phyloP scores from a whole-genome alignment of 2,797 vertebrate genomes.

The Nannoperca obscura region DNA sequence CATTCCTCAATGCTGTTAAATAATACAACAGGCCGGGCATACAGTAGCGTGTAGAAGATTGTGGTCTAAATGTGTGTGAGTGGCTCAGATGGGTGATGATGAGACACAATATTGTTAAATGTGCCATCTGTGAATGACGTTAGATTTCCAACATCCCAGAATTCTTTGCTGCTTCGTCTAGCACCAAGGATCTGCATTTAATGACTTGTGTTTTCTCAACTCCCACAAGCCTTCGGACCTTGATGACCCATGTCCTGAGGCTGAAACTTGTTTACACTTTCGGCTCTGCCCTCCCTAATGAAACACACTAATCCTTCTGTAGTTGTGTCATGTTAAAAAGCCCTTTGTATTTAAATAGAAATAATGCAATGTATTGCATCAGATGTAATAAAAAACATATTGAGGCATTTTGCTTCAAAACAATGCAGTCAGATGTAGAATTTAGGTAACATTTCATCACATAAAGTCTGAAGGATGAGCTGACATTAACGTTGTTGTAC shows the following conservation, averaged over 20 bases:
- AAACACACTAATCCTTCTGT: constrained; percentile 27
- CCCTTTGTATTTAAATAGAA: constrained; percentile 23
- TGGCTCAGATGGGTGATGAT: constrained; percentile 21
- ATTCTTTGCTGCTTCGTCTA: constrained; percentile 16
- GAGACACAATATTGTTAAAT: constrained; percentile 23
- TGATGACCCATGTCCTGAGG: constrained; percentile 37
- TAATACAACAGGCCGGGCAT: constrained; percentile 63
- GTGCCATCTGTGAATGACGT: constrained; percentile 31
- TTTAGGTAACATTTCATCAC: neutral
- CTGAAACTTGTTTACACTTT: constrained; percentile 45
- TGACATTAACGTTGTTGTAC: constrained; percentile 5
- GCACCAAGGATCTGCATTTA: constrained; percentile 42
- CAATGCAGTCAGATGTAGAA: constrained; percentile 3
- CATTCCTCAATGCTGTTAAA: constrained; percentile 68
- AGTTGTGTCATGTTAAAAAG: constrained; percentile 8
- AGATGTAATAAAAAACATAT: constrained; percentile 9
- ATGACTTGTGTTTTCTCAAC: constrained; percentile 48
- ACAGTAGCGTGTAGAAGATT: constrained; percentile 6
- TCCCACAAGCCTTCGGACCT: constrained; percentile 43
- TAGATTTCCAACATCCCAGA: constrained; percentile 33
- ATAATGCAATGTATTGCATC: constrained; percentile 18
- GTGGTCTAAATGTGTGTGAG: neutral
- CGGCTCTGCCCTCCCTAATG: constrained; percentile 18
- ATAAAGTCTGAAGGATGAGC: constrained; percentile 18
- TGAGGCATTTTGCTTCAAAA: neutral